These are phyloP conservation scores for Gastrophryne carolinensis DNA, from an alignment of 2,797 vertebrate genomes.

Conservation along the genomic window DNA sequence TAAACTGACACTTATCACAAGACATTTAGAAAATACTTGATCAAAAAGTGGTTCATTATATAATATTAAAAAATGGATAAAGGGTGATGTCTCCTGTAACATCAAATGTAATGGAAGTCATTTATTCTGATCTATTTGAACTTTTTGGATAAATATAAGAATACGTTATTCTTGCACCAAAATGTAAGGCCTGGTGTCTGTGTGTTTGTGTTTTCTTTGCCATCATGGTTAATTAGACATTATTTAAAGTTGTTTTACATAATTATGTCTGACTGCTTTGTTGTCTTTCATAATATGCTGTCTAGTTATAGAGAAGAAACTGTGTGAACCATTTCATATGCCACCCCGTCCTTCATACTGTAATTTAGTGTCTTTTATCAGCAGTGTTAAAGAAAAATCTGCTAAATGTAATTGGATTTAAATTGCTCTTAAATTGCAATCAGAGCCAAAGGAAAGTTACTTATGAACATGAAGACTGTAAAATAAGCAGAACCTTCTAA, in stretches of 20 bases:
- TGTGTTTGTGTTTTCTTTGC: conserved; percentile 19
- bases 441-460: conserved; percentile 60
- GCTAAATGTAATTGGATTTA: conserved; percentile 67
- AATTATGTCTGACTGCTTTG: conserved; percentile 64
- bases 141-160: too few relatives aligned
- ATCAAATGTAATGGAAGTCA: too few relatives aligned
- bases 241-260: conserved; percentile 58
- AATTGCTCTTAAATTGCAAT: conserved; percentile 69
- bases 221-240: conserved; percentile 64
- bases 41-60: too few relatives aligned
- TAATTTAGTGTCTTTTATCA: conserved; percentile 66
- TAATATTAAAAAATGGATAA: too few relatives aligned
- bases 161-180: neutral
- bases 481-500: conserved; percentile 26
- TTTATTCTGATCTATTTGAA: too few relatives aligned
- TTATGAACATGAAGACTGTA: conserved; percentile 56
- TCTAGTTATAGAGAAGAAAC: conserved; percentile 59
- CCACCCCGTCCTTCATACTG: conserved; percentile 57
- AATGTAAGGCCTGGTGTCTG: conserved; percentile 20
- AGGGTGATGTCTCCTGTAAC: too few relatives aligned
- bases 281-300: conserved; percentile 65
- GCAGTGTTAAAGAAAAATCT: conserved; percentile 50
- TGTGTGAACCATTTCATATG: conserved; percentile 63
- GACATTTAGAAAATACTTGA: too few relatives aligned
- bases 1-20: too few relatives aligned